These are phyloP conservation scores for Lytechinus pictus DNA, from an alignment of 35 echinoderm and acorn worm species.

Conservation along the genomic window DNA sequence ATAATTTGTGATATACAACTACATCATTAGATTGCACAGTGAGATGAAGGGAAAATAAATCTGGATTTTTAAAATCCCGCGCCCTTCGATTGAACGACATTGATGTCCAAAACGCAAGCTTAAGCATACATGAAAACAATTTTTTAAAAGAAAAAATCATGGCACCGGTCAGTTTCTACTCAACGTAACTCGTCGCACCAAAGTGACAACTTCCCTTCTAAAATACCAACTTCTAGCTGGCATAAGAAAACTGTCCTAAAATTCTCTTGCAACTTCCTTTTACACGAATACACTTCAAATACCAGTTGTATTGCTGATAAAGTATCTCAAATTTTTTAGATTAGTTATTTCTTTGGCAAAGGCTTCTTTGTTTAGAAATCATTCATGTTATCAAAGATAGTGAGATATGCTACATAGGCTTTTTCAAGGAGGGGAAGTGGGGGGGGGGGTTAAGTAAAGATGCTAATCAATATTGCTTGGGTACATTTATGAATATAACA, in stretches of 20 bases:
- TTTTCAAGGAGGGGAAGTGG: not conserved
- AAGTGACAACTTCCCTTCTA: not conserved
- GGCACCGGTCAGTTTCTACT: not conserved
- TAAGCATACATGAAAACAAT: not conserved
- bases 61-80: not conserved
- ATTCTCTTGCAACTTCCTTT: not conserved
- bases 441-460: too few relatives aligned
- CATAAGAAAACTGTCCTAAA: not conserved
- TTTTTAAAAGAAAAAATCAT: not conserved
- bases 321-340: not conserved
- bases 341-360: not conserved
- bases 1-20: constrained; percentile 39
- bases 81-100: not conserved
- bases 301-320: not conserved
- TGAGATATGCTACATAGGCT: not conserved
- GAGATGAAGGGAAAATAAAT: not conserved
- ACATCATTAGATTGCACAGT: constrained; percentile 42
- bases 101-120: not conserved
- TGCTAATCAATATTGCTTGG: too few relatives aligned
- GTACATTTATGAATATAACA: too few relatives aligned
- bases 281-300: not conserved
- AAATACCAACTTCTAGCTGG: not conserved
- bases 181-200: not conserved
- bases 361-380: not conserved
- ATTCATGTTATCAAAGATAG: not conserved